Conservation (phyloP, 1,140 invertebrate genomes). For the Teleogryllus occipitalis region DNA sequence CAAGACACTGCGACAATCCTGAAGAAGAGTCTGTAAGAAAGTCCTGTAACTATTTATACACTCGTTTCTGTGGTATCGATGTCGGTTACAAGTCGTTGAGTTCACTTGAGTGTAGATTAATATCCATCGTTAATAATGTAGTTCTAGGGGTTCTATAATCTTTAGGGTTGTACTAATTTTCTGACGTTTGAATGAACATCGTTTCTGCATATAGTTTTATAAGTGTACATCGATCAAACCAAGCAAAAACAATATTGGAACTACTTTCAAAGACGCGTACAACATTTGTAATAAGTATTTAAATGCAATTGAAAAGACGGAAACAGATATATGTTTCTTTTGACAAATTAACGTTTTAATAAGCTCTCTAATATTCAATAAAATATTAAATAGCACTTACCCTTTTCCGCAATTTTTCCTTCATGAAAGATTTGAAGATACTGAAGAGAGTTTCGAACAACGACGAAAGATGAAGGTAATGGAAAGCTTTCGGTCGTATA, state of each 20-base stretch:
- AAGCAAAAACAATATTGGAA: background rate
- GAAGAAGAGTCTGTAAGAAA: no score
- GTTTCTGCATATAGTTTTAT: background rate
- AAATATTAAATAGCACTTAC: conserved; percentile 28
- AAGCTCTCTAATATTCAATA: no score
- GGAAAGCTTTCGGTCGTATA: conserved; percentile 73
- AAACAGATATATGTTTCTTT: background rate
- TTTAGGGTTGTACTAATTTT: no score
- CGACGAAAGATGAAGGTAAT: conserved; percentile 73
- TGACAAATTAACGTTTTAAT: background rate
- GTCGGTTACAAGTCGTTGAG: no score
- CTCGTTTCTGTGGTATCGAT: no score
- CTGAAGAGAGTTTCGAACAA: conserved; percentile 71
- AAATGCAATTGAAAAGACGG: background rate
- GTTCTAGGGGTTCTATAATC: no score
- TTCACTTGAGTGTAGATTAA: no score
- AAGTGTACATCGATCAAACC: background rate
- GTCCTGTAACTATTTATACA: no score
- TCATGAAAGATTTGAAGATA: conserved; percentile 74
- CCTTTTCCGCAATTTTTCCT: conserved; percentile 74
- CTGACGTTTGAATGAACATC: background rate
- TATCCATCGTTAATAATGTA: no score
- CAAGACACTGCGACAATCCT: no score
- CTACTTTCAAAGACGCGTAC: background rate
- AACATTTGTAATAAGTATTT: background rate